A percentile compares a stretch with the other conserved stretches of the same genome.
phyloP scores from a whole-genome alignment of 2,113 vertebrate genomes.

The Willisornis vidua region DNA sequence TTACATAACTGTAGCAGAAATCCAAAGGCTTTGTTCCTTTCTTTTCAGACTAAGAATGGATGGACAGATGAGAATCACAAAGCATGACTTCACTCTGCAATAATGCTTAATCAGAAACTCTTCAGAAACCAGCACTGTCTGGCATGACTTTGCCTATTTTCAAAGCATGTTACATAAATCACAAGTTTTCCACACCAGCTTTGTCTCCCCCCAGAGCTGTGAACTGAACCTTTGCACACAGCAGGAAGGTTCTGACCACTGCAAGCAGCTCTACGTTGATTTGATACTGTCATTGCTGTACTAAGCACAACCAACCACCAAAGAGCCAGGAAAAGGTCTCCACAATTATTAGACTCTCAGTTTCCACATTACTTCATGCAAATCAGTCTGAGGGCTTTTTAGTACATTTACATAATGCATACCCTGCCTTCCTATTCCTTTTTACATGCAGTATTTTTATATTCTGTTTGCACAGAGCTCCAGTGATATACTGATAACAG shows the following conservation, averaged over 20 bases:
- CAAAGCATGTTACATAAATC: background rate
- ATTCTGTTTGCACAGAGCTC: background rate
- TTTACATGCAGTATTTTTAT: background rate
- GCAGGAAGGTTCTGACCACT: background rate
- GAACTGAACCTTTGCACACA: background rate
- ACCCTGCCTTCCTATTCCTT: background rate
- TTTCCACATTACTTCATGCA: background rate
- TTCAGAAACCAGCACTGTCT: background rate
- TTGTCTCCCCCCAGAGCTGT: background rate
- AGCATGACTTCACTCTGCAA: background rate
- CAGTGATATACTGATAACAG: background rate
- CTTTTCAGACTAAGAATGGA: background rate
- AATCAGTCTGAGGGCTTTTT: background rate
- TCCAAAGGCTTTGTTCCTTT: background rate
- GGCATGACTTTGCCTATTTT: background rate
- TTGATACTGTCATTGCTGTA: background rate
- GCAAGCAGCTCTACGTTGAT: background rate
- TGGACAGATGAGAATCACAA: background rate
- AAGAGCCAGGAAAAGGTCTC: background rate
- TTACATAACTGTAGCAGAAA: background rate
- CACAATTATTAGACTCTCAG: background rate
- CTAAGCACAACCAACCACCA: background rate
- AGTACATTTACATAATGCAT: background rate
- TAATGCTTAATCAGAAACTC: background rate
- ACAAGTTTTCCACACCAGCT: background rate